Evolutionary conservation across 2,888 invertebrate genomes (phyloP).

Genomic region (Argyresthia goedartella): DNA sequence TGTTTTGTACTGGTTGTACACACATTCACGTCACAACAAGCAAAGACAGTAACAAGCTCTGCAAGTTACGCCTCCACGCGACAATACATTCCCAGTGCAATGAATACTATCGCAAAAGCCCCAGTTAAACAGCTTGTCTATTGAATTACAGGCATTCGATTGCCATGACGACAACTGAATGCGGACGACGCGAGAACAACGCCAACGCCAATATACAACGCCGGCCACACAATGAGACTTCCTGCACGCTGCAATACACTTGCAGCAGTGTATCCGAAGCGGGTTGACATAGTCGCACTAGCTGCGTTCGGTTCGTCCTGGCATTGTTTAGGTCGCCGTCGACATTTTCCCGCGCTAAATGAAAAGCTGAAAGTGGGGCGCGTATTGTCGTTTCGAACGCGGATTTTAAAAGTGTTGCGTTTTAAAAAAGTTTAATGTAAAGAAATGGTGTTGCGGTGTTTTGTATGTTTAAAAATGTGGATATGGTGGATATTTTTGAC

Average conservation of each 20-base stretch:
- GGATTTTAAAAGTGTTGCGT: neutral
- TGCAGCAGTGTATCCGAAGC: slow-evolving; percentile 26
- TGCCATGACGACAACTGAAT: neutral
- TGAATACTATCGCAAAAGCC: neutral
- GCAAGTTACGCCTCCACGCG: neutral
- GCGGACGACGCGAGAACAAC: neutral
- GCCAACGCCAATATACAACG: neutral
- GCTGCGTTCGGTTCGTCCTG: slow-evolving; percentile 28
- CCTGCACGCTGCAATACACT: slow-evolving; percentile 17
- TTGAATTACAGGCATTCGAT: slow-evolving; percentile 1
- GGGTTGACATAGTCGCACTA: neutral
- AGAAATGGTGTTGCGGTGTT: neutral
- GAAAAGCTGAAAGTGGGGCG: slow-evolving; percentile 1
- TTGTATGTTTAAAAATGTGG: too few relatives aligned
- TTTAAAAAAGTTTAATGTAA: neutral
- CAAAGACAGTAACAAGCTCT: neutral
- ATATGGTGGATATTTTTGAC: too few relatives aligned
- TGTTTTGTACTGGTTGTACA: too few relatives aligned
- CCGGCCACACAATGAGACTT: neutral
- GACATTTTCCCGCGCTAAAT: slow-evolving; percentile 29
- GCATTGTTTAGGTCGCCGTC: slow-evolving; percentile 35
- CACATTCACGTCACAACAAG: too few relatives aligned
- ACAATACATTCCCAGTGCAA: neutral
- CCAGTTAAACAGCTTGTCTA: neutral
- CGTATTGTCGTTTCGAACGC: neutral